Evolutionary conservation across 2,113 vertebrate genomes (phyloP).

Genomic region (Orycteropus afer): DNA sequence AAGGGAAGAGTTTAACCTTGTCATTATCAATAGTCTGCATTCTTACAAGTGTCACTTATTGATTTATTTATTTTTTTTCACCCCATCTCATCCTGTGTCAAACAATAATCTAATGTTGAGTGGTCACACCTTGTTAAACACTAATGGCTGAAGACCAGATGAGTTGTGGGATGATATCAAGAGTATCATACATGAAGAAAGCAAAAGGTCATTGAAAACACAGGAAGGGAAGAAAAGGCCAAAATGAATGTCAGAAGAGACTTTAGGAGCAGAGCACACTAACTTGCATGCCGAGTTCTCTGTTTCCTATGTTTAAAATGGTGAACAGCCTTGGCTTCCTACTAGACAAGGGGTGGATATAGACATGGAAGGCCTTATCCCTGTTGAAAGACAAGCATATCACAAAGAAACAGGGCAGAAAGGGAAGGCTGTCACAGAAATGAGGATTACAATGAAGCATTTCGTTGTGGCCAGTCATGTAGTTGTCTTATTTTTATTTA

Average conservation of each 20-base stretch:
- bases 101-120: too few relatives aligned
- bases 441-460: background rate
- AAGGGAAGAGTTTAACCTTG: background rate
- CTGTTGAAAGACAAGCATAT: background rate
- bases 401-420: background rate
- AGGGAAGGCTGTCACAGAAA: background rate
- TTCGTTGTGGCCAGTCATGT: background rate
- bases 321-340: background rate
- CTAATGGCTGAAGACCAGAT: too few relatives aligned
- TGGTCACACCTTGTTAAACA: background rate
- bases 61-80: background rate
- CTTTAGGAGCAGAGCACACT: accelerated
- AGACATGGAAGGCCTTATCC: background rate
- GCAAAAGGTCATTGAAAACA: too few relatives aligned
- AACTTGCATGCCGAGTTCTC: too few relatives aligned
- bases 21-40: background rate
- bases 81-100: background rate
- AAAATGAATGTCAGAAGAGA: too few relatives aligned
- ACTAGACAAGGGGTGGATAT: background rate
- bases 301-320: background rate
- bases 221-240: too few relatives aligned
- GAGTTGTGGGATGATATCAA: too few relatives aligned
- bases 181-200: too few relatives aligned
- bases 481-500: accelerated
- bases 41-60: background rate